Base-by-base conservation (phyloP, 1,140 invertebrate genomes). In the Metaphire vulgaris region DNA sequence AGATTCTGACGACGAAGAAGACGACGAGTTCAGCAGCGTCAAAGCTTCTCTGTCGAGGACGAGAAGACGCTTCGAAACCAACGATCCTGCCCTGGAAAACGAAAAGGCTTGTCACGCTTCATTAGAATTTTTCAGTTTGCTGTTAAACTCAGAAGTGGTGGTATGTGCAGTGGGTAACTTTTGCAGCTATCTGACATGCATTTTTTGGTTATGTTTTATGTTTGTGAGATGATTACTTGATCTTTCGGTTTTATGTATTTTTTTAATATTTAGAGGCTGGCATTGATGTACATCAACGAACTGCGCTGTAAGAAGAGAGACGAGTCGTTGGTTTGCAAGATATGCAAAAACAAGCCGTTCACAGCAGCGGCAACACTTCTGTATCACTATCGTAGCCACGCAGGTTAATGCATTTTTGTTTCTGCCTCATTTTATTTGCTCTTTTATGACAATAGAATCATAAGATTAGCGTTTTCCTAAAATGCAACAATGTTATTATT, bases 331-430 rank as follows among this genome's bases (percentile, higher is more conserved):
- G 86, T 88, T 76, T 91, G 90, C 82, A 88, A 89, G 72, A 90
- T 91, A 67, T 91, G 90, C 79, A 87, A 88, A 77, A 87, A 89
- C 30, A 89, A 90, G 75, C 88, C 87, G 73, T 91, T 91, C 79
- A 91, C 90, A 26, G 90, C 90, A 15, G 88, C 88, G 32, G 90
- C 90, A 29, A 90, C 90, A 2, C 85, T 91, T 0, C 88, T 90
- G 71, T 90, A 89, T 41, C 90, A 91, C 81, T 91, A 91, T 81
- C 84, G 90, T 34, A 90, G 90, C 81, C 90, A 91, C 83, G 90
- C 90, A 65, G 90, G 88, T 87, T 82, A 78, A 79, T 76, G n/a
- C 72, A 16, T 15, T 29, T n/a, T n/a, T n/a, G n/a, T n/a, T n/a
- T n/a, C n/a, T n/a, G n/a, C n/a, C n/a, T n/a, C n/a, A n/a, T n/a